Conservation (phyloP, 92 coral and sea anemone genomes). For the Ricordea florida region DNA sequence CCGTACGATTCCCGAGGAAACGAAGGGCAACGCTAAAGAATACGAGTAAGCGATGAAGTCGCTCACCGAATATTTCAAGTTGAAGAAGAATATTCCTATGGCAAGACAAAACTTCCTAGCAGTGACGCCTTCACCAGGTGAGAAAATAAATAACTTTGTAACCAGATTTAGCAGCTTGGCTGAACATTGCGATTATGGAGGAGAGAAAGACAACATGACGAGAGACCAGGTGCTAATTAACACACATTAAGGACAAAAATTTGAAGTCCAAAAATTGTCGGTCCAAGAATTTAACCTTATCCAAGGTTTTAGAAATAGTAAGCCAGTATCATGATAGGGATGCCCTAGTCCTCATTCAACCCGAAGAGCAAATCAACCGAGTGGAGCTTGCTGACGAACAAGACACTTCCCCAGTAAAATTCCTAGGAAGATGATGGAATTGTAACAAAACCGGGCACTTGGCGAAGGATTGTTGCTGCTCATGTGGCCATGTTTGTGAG, state of each 20-base stretch:
- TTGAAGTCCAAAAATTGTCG: slow-evolving; percentile 52
- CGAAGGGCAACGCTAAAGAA: slow-evolving; percentile 37
- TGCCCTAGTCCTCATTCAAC: slow-evolving; percentile 33
- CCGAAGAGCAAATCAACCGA: neutral
- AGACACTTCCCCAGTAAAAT: neutral
- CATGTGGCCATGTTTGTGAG: slow-evolving; percentile 13
- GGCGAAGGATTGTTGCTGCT: neutral
- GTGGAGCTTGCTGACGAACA: neutral
- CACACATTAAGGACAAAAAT: slow-evolving; percentile 41
- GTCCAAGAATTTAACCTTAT: slow-evolving; percentile 25
- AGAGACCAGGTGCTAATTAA: slow-evolving; percentile 40
- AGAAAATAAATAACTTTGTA: slow-evolving; percentile 46
- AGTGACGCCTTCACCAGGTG: slow-evolving; percentile 26
- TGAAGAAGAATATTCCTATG: slow-evolving; percentile 50
- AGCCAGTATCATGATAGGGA: slow-evolving; percentile 40
- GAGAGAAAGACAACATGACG: slow-evolving; percentile 50
- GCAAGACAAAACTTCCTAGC: slow-evolving; percentile 46
- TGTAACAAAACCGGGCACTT: neutral
- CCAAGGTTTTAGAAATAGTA: slow-evolving; percentile 33
- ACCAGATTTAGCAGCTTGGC: slow-evolving; percentile 27
- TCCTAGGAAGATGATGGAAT: slow-evolving; percentile 3
- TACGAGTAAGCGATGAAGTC: slow-evolving; percentile 35
- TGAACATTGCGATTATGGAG: slow-evolving; percentile 50
- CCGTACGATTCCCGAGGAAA: slow-evolving; percentile 1
- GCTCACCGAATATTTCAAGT: slow-evolving; percentile 25